A percentile compares a stretch with the other conserved stretches of the same genome.
Conservation (phyloP, 2,113 vertebrate genomes). For the Limnothrissa miodon region DNA sequence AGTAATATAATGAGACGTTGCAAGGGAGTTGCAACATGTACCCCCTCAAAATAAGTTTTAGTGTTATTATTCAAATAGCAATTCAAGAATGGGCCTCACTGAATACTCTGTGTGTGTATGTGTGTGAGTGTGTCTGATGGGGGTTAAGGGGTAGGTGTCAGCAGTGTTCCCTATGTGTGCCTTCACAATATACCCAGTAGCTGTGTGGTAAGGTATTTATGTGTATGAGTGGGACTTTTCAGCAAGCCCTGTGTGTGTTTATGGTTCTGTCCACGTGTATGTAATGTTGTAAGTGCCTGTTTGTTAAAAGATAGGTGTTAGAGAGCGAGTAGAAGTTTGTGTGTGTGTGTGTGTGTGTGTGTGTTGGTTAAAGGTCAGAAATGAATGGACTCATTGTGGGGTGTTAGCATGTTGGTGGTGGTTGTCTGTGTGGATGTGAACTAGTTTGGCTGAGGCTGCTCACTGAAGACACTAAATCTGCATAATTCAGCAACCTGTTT, state of each 20-base stretch:
- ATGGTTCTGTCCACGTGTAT: background rate
- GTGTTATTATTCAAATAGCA: background rate
- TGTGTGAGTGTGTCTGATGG: background rate
- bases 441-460: too few species aligned
- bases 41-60: conserved; percentile 3
- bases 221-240: background rate
- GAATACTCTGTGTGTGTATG: background rate
- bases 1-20: conserved; percentile 6
- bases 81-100: background rate
- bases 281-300: background rate
- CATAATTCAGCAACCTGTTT: background rate
- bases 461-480: background rate
- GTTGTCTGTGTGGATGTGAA: background rate
- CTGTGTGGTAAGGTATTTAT: background rate
- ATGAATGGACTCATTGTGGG: conserved; percentile 3
- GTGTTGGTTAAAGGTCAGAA: background rate
- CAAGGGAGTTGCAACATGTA: conserved; percentile 9
- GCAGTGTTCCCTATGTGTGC: background rate
- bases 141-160: too few species aligned
- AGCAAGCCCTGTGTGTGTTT: background rate
- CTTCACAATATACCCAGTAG: background rate
- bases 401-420: background rate
- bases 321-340: background rate
- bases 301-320: background rate
- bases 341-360: too few species aligned